Evolutionary conservation across 2,113 vertebrate species (phyloP), one percentile per base, ranked within the genome.

Genomic region (Laterallus jamaicensis): DNA sequence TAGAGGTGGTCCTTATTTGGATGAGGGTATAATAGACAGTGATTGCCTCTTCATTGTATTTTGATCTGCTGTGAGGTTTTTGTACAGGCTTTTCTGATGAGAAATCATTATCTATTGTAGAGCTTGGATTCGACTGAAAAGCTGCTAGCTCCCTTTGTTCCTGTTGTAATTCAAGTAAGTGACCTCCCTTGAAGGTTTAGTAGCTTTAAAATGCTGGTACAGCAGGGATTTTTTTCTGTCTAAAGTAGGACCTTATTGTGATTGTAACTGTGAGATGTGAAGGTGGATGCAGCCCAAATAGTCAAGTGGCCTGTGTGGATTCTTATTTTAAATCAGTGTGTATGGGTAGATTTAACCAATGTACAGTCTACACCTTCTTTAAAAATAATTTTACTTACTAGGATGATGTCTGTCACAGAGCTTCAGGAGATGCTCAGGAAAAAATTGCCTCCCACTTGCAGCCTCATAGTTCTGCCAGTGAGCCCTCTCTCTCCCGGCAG

Each of bases 61-160:
- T 82, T 89, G 35, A 16, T 91, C 62, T 92, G 18, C 49, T 21
- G 2, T 83, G 80, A 81, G 26, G 37, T 66, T 82, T 80, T 68
- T 4, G 3, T 79, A 62, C 12, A 14, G 5, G 1, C 32, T 62
- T 90, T 85, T 47, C 77, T 95, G 22, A 86, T 80, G 78, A 95
- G 76, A 93, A 93, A 44, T 54, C 39, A 39, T 82, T 85, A 80
- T 85, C 84, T 40, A 63, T 97, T 96, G 22, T 63, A 99, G 98
- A 97, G 60, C 67, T 97, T 99, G 85, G 98, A 98, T 95, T 98
- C 98, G 58, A 98, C 98, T 78, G 98, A 99, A 80, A 98, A 98
- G 83, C 96, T 99, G 26, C 95, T 98, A 39, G 97, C 97, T 91
- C 97, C 98, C 0, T 96, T 98, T 82, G 84, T 97, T 94, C 95